These are phyloP conservation scores for Meteorus colon DNA, from an alignment of 2,888 invertebrate species.

Conservation along the genomic window DNA sequence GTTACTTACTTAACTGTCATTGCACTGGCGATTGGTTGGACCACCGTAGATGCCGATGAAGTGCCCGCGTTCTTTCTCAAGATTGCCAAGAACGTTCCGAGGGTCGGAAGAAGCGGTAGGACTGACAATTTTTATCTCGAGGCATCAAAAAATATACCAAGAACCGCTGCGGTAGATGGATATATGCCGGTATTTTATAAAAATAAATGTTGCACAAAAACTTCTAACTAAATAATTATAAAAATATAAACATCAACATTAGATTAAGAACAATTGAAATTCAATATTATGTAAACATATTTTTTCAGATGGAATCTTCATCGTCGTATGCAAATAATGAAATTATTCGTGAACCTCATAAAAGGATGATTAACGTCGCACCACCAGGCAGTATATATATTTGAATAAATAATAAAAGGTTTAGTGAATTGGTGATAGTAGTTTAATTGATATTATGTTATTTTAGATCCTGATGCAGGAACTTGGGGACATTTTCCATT, in stretches of 20 bases:
- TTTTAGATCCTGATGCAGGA: slow-evolving; percentile 44
- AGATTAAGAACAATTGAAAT: neutral
- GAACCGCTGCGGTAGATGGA: slow-evolving; percentile 55
- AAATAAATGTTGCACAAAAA: neutral
- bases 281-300: neutral
- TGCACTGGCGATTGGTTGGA: slow-evolving; percentile 42
- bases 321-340: neutral
- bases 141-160: slow-evolving; percentile 59
- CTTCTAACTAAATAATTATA: neutral
- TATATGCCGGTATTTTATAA: slow-evolving; percentile 50
- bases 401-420: neutral
- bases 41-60: slow-evolving; percentile 58
- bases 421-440: neutral
- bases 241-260: neutral
- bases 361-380: slow-evolving; percentile 50
- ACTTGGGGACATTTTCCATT: slow-evolving; percentile 66
- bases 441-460: neutral
- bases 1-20: slow-evolving; percentile 46
- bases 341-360: slow-evolving; percentile 31
- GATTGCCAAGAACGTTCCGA: slow-evolving; percentile 67
- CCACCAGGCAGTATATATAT: slow-evolving; percentile 32
- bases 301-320: neutral
- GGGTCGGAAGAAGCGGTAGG: slow-evolving; percentile 63
- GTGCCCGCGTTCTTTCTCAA: slow-evolving; percentile 68
- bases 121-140: slow-evolving; percentile 62